These are phyloP conservation scores for Netelia inedita DNA, from an alignment of 2,888 invertebrate genomes.

Conservation along the genomic window DNA sequence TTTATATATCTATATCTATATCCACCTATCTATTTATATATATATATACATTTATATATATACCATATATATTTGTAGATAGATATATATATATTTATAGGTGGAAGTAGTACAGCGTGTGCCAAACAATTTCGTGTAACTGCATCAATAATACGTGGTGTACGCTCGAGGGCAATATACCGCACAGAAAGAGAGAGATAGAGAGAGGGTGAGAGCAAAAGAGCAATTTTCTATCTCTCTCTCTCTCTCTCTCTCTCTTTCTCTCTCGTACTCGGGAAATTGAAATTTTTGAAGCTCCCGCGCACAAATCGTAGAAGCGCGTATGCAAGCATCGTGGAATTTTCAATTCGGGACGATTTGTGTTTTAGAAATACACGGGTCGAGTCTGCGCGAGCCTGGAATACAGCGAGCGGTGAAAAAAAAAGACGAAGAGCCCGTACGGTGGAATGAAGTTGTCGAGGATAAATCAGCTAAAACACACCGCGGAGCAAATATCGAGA, in stretches of 20 bases:
- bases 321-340: slow-evolving; percentile 26
- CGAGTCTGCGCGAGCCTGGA: not conserved
- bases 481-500: slow-evolving; percentile 12
- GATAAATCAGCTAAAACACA: slow-evolving; percentile 32
- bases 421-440: not conserved
- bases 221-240: not conserved
- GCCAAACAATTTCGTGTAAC: slow-evolving; percentile 65
- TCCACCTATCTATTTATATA: no score
- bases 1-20: slow-evolving; percentile 8
- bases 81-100: not conserved
- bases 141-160: slow-evolving; percentile 61
- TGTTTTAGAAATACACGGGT: slow-evolving; percentile 13
- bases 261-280: slow-evolving; percentile 60
- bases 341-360: slow-evolving; percentile 47
- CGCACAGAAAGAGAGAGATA: not conserved
- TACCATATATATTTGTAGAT: slow-evolving; percentile 2
- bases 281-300: slow-evolving; percentile 59
- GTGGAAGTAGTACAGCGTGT: slow-evolving; percentile 30
- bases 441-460: slow-evolving; percentile 33
- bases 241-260: not conserved
- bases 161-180: slow-evolving; percentile 21
- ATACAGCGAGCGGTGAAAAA: not conserved
- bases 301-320: slow-evolving; percentile 22
- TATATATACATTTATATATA: not conserved
- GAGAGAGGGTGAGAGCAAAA: slow-evolving; percentile 33